Conservation (phyloP, 2,888 invertebrate genomes). For the Stomorhina lunata region DNA sequence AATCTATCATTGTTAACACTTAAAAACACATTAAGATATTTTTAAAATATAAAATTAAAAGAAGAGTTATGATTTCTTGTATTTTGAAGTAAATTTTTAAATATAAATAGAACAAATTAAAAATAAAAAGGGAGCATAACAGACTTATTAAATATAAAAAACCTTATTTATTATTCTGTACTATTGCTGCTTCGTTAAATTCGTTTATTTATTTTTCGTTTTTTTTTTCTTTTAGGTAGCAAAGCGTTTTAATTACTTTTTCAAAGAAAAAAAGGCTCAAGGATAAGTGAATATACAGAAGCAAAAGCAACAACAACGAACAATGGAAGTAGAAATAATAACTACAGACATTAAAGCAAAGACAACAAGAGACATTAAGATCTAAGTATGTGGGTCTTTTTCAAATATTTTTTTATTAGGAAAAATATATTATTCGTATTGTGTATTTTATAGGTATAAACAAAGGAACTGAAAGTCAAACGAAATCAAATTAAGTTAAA, state of each 20-base stretch:
- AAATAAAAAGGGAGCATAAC: neutral
- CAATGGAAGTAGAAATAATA: neutral
- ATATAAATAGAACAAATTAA: neutral
- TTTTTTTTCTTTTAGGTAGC: neutral
- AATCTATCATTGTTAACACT: no score
- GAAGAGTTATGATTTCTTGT: neutral
- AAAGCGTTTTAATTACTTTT: neutral
- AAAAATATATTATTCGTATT: no score
- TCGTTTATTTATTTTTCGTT: neutral
- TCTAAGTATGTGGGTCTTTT: no score
- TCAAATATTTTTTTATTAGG: no score
- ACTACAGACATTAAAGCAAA: no score
- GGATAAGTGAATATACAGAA: neutral
- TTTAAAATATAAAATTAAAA: no score
- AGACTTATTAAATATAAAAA: neutral
- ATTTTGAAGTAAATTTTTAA: neutral
- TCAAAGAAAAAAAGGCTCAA: neutral
- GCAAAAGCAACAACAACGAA: neutral
- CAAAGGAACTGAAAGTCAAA: no score
- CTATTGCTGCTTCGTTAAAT: neutral
- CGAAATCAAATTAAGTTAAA: no score
- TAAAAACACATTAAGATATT: no score
- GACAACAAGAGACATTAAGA: no score
- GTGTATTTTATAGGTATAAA: no score
- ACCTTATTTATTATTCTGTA: neutral